These are phyloP conservation scores for Thera britannica DNA, from an alignment of 2,888 invertebrate genomes.

Conservation along the genomic window DNA sequence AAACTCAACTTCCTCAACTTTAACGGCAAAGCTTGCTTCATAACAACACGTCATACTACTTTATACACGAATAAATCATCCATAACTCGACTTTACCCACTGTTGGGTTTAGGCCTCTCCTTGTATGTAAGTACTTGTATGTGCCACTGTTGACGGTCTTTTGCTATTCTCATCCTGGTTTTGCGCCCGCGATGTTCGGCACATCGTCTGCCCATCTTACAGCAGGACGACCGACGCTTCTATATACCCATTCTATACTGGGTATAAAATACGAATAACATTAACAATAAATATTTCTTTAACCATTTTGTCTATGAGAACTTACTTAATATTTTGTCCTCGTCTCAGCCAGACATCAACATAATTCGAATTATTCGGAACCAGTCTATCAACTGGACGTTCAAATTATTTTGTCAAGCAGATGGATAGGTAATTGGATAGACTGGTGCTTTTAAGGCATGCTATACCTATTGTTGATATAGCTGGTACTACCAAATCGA, in stretches of 20 bases:
- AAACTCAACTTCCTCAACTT: conserved; percentile 11
- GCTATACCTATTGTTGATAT: conserved; percentile 8
- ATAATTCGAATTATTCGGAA: conserved; percentile 4
- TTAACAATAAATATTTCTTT: not conserved
- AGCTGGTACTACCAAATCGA: conserved; percentile 49
- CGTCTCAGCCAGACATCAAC: not conserved
- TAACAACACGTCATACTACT: too few relatives aligned
- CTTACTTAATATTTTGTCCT: conserved; percentile 1
- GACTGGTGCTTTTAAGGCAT: conserved; percentile 21
- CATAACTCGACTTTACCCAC: too few relatives aligned
- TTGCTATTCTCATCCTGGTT: too few relatives aligned
- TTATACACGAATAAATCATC: too few relatives aligned
- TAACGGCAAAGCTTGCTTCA: not conserved
- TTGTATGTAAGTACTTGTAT: too few relatives aligned
- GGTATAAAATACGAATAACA: too few relatives aligned
- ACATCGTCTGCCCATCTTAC: too few relatives aligned
- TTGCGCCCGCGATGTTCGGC: too few relatives aligned
- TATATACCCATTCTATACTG: too few relatives aligned
- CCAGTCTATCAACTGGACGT: conserved; percentile 14
- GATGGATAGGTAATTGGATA: conserved; percentile 39
- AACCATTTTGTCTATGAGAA: conserved; percentile 1
- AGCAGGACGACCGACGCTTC: too few relatives aligned
- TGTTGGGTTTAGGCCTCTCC: too few relatives aligned
- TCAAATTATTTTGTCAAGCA: conserved; percentile 28
- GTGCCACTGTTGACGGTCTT: too few relatives aligned